Conservation (phyloP, 64 coral and sea anemone genomes). For the Actinia equina region DNA sequence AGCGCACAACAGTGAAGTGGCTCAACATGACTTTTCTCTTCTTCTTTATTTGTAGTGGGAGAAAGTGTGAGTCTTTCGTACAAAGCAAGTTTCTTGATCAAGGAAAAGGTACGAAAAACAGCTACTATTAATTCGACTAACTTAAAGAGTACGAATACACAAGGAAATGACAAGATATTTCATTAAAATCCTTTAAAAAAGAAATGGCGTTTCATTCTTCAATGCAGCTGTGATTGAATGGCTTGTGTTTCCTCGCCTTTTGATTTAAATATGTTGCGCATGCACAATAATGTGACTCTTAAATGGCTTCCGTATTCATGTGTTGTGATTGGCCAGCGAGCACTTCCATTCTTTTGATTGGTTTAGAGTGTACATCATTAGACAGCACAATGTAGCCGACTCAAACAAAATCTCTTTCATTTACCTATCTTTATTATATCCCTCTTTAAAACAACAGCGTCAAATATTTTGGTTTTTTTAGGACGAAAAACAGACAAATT, state of each 20-base stretch:
- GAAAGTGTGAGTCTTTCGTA: conserved; percentile 19
- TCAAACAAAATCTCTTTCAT: background rate
- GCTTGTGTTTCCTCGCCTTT: background rate
- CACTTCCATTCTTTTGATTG: too few species aligned
- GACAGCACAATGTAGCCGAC: too few species aligned
- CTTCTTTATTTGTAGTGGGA: background rate
- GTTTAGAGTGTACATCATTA: too few species aligned
- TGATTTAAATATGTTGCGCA: background rate
- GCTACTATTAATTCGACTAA: too few species aligned
- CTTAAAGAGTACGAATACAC: too few species aligned
- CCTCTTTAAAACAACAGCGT: too few species aligned
- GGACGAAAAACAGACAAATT: conserved; percentile 20
- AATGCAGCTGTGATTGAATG: too few species aligned
- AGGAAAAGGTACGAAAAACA: conserved; percentile 9
- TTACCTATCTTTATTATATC: background rate
- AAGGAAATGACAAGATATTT: too few species aligned
- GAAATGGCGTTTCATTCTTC: too few species aligned
- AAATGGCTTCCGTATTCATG: background rate
- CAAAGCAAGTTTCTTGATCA: conserved; percentile 25
- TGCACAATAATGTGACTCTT: background rate
- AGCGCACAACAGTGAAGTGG: background rate
- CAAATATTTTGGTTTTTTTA: background rate
- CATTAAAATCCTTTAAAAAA: too few species aligned
- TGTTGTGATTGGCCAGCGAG: too few species aligned
- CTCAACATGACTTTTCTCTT: background rate